These are phyloP conservation scores for Aurelia aurita complex sp. Pacific DNA, from an alignment of 30 jellyfish, hydroid and myxozoan species.

Conservation along the genomic window DNA sequence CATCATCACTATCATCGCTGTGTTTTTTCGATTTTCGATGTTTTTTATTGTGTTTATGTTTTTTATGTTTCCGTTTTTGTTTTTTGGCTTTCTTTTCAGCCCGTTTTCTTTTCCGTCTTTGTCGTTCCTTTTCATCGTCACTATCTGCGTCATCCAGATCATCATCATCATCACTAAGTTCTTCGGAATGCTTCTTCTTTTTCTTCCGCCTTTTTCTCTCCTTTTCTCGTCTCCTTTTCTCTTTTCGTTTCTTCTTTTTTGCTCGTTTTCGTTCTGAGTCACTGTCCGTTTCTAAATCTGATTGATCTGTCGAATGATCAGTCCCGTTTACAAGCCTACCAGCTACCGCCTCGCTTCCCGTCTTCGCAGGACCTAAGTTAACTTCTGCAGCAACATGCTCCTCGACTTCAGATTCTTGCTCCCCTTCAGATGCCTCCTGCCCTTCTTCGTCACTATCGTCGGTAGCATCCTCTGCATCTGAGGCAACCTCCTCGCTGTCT, in stretches of 20 bases:
- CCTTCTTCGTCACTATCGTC: not conserved
- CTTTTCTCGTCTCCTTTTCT: constrained; percentile 16
- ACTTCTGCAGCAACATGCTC: not conserved
- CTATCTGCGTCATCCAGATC: constrained; percentile 15
- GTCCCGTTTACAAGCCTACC: constrained; percentile 8
- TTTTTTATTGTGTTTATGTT: constrained; percentile 68
- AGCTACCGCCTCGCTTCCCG: too few species aligned
- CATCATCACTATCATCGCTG: constrained; percentile 51
- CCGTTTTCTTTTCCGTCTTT: constrained; percentile 49
- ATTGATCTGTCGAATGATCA: not conserved
- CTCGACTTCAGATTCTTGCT: constrained; percentile 2
- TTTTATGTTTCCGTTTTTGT: constrained; percentile 62
- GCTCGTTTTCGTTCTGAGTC: constrained; percentile 23
- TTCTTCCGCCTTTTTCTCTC: constrained; percentile 39
- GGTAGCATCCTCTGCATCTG: constrained; percentile 4
- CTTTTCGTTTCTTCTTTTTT: constrained; percentile 16
- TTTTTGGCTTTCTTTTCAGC: constrained; percentile 65
- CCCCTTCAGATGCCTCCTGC: not conserved
- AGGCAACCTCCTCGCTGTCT: not conserved
- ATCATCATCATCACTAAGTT: constrained; percentile 24
- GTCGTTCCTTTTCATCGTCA: constrained; percentile 23
- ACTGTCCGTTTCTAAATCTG: constrained; percentile 31
- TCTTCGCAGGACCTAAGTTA: not conserved
- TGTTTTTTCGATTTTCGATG: constrained; percentile 66
- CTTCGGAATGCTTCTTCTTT: constrained; percentile 13